phyloP scores from a whole-genome alignment of 1,140 invertebrate genomes.

The Drosophila micromelanica region DNA sequence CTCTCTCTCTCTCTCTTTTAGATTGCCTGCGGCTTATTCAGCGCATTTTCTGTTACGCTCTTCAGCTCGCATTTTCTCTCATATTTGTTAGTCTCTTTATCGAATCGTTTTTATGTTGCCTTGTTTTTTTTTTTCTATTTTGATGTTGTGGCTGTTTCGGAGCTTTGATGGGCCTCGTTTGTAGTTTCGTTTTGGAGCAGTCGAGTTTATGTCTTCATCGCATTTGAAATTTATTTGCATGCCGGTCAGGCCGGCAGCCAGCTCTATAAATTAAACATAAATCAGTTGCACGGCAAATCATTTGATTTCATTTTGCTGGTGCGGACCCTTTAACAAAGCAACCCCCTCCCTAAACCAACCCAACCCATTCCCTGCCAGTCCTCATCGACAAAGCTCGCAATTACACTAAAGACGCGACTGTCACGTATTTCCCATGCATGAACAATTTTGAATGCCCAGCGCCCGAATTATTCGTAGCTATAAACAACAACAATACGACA shows the following conservation, averaged over 20 bases:
- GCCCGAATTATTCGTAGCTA: slow-evolving; percentile 46
- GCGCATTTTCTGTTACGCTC: slow-evolving; percentile 18
- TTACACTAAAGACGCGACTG: slow-evolving; percentile 47
- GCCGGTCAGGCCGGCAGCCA: slow-evolving; percentile 71
- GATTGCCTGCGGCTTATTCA: slow-evolving; percentile 38
- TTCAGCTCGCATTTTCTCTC: too few species aligned
- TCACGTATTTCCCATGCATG: slow-evolving; percentile 54
- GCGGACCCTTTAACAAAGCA: slow-evolving; percentile 34
- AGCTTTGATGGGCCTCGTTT: slow-evolving; percentile 28
- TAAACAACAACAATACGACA: slow-evolving; percentile 55
- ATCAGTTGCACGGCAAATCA: slow-evolving; percentile 78
- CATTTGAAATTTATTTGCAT: slow-evolving; percentile 76
- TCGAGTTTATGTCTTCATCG: slow-evolving; percentile 76
- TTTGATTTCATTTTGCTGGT: slow-evolving; percentile 72
- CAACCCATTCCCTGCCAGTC: too few species aligned
- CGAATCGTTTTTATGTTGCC: slow-evolving; percentile 4
- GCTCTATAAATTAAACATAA: slow-evolving; percentile 81
- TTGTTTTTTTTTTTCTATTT: slow-evolving; percentile 2
- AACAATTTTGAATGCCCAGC: slow-evolving; percentile 31
- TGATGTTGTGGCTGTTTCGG: slow-evolving; percentile 8
- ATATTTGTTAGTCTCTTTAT: not conserved
- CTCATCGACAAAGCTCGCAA: slow-evolving; percentile 18
- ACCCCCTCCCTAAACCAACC: too few species aligned
- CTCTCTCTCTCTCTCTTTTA: slow-evolving; percentile 5
- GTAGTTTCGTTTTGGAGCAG: slow-evolving; percentile 37